A percentile compares a stretch with the other conserved stretches of the same genome.
Conservation (phyloP, 2,797 vertebrate genomes). For the Austrolebias charrua region DNA sequence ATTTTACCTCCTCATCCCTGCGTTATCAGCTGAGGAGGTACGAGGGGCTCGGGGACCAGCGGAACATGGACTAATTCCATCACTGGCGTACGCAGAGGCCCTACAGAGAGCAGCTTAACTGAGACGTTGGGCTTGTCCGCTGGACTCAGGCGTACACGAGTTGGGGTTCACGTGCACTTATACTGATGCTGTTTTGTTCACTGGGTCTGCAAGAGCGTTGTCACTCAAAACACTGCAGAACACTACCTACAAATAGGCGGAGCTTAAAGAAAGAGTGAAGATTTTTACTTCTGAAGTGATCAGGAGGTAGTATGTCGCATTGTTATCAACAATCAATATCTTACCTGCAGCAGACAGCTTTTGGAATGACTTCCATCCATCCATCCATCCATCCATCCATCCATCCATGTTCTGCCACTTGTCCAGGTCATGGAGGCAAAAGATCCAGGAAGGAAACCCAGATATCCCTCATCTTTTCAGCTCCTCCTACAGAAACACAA, state of each 20-base stretch:
- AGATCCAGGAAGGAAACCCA: too few species aligned
- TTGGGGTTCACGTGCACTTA: conserved; percentile 56
- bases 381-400: too few species aligned
- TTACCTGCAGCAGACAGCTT: too few species aligned
- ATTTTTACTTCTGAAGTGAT: too few species aligned
- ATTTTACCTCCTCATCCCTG: conserved; percentile 33
- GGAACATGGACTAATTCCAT: conserved; percentile 45
- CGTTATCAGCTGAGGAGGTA: conserved; percentile 42
- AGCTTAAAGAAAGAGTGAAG: conserved; percentile 4
- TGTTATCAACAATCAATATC: too few species aligned
- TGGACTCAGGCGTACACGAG: conserved; percentile 39
- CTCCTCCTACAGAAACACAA: too few species aligned
- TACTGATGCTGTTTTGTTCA: conserved; percentile 41
- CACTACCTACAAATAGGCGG: not conserved
- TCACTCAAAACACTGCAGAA: conserved; percentile 48
- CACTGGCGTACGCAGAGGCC: conserved; percentile 29
- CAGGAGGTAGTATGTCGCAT: too few species aligned
- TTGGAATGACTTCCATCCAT: too few species aligned
- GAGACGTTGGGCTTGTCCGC: conserved; percentile 52
- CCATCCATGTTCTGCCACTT: too few species aligned
- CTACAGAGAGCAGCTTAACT: conserved; percentile 42
- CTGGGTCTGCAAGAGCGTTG: conserved; percentile 33
- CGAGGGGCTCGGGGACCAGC: conserved; percentile 41
- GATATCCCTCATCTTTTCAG: too few species aligned
- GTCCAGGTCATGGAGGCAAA: too few species aligned